phyloP scores from a whole-genome alignment of 2,113 vertebrate species.

The Rhadina sibilatrix region DNA sequence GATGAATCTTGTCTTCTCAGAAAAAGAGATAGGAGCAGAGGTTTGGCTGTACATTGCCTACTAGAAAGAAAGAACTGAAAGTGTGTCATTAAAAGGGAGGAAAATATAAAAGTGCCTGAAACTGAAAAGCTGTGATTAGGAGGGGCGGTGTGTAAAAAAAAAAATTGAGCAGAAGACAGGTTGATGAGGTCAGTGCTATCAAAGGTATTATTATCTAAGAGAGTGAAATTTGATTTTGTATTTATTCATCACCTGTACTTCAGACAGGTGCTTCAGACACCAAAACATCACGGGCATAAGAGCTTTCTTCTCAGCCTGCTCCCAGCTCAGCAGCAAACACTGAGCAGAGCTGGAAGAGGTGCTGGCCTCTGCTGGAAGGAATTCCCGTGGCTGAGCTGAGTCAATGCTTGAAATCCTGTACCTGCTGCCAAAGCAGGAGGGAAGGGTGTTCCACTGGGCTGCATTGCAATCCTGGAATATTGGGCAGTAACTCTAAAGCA shows the following conservation, averaged over 20 bases:
- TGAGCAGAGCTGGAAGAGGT: background rate
- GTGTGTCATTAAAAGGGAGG: background rate
- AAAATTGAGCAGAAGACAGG: background rate
- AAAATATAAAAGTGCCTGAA: background rate
- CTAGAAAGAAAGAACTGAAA: background rate
- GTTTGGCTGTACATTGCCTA: background rate
- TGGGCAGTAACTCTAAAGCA: background rate
- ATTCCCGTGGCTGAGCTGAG: background rate
- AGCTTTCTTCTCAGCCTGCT: background rate
- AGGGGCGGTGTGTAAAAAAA: background rate
- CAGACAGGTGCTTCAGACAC: background rate
- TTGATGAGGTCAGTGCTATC: background rate
- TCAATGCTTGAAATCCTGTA: background rate
- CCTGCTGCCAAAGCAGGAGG: background rate
- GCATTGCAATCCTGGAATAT: background rate
- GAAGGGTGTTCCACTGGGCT: background rate
- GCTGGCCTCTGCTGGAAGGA: slow-evolving; percentile 1
- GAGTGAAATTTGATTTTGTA: background rate
- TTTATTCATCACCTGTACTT: background rate
- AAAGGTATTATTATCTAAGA: background rate
- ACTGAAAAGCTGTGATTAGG: background rate
- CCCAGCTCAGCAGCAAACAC: background rate
- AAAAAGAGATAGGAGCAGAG: background rate
- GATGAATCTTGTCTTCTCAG: slow-evolving; percentile 53
- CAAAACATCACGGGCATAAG: background rate